Conservation (phyloP, 2,888 invertebrate genomes). For the Mythimna ferrago region DNA sequence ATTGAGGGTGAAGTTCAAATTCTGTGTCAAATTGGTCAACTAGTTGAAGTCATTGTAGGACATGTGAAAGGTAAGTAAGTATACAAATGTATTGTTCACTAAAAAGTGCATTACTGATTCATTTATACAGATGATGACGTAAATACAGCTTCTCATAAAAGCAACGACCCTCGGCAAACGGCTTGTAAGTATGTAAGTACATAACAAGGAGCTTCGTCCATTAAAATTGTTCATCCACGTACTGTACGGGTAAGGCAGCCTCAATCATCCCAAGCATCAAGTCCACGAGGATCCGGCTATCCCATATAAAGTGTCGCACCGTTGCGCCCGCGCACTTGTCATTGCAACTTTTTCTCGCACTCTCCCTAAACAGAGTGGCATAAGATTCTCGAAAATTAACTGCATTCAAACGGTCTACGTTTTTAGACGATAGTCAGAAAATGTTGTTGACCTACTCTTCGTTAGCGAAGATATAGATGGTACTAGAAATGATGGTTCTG, state of each 20-base stretch:
- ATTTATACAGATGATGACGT: background rate
- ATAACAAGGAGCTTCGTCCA: slow-evolving; percentile 17
- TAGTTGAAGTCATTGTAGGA: too few relatives aligned
- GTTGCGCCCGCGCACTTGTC: slow-evolving; percentile 53
- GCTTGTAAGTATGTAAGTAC: slow-evolving; percentile 2
- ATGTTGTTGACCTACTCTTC: slow-evolving; percentile 54
- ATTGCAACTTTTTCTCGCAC: slow-evolving; percentile 62
- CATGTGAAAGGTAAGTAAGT: background rate
- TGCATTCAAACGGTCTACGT: slow-evolving; percentile 59
- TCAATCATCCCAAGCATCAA: slow-evolving; percentile 39
- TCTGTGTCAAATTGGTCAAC: background rate
- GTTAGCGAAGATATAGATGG: slow-evolving; percentile 4
- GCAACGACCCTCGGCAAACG: background rate
- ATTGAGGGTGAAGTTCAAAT: background rate
- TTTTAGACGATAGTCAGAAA: slow-evolving; percentile 56
- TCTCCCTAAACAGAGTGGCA: slow-evolving; percentile 66
- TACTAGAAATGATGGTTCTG: slow-evolving; percentile 6
- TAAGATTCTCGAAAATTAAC: slow-evolving; percentile 71
- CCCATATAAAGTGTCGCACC: slow-evolving; percentile 62
- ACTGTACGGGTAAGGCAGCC: slow-evolving; percentile 13
- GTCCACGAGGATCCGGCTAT: slow-evolving; percentile 58
- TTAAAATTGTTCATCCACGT: slow-evolving; percentile 37
- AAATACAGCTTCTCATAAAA: background rate
- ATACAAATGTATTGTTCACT: too few relatives aligned
- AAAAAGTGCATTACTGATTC: slow-evolving; percentile 2